A percentile compares a stretch with the other conserved stretches of the same genome.
Evolutionary conservation across 1,140 invertebrate species (phyloP).

Genomic region (Pachyrhynchus sulphureomaculatus): DNA sequence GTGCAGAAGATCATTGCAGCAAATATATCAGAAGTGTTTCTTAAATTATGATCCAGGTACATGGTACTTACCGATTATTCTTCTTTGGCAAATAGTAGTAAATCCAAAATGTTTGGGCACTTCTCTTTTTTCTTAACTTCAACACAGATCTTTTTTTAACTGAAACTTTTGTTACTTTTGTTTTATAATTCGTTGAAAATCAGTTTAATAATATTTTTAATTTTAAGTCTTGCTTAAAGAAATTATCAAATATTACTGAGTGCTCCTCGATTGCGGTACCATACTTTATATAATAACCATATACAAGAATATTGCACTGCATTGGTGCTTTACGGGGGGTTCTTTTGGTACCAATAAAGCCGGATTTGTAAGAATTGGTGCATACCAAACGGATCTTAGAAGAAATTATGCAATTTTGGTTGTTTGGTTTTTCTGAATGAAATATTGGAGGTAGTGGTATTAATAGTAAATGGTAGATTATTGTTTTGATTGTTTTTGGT

Average conservation of each 20-base stretch:
- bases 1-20: too few species aligned
- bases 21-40: too few species aligned
- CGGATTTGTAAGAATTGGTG: constrained; percentile 29
- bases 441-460: neutral
- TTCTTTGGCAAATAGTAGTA: too few species aligned
- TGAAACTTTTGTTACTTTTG: too few species aligned
- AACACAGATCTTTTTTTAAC: too few species aligned
- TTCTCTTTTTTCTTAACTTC: too few species aligned
- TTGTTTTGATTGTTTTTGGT: neutral
- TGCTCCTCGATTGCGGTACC: neutral
- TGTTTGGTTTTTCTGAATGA: constrained; percentile 26
- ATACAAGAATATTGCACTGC: neutral
- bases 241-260: too few species aligned
- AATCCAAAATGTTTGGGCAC: too few species aligned
- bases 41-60: too few species aligned
- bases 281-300: constrained; percentile 16
- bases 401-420: constrained; percentile 17
- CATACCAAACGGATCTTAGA: constrained; percentile 27
- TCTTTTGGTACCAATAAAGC: constrained; percentile 6
- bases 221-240: too few species aligned
- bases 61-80: too few species aligned
- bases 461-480: too few species aligned
- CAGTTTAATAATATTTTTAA: neutral
- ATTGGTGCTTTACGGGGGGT: neutral
- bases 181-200: neutral